Evolutionary conservation across 2,113 vertebrate genomes (phyloP), one percentile per base, ranked within the genome.

Genomic region (Triplophysa dalaica): DNA sequence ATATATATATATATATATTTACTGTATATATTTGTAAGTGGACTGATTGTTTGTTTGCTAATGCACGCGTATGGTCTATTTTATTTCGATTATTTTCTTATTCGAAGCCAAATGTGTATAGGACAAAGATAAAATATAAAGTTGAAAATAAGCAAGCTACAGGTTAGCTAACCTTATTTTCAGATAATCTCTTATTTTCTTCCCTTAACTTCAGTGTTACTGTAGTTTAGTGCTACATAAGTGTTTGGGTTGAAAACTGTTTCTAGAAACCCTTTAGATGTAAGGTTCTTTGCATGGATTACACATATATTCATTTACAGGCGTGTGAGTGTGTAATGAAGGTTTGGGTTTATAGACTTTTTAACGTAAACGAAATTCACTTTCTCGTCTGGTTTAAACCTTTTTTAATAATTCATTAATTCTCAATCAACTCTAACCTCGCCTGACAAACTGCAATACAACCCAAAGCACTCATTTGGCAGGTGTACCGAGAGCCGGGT

Each of bases 131-230:
- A 16, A 60, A 13, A 52, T 75, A 70, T 80, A 52, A 77, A 45
- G 21, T 66, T 38, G 82, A 50, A 78, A 78, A 62, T 52, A 45
- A 81, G 67, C 75, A 75, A 84, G 85, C 78, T 82, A 87, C 81
- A 83, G 81, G 75, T 72, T 85, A 81, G 83, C 78, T 54, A 41
- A 38, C 7, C 86, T 87, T 88, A 84, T 89, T 87, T 87, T 81
- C 43, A 79, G 50, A 5, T 10, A 11, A 29, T 29, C 13, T 41
- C 41, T 26, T 16, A 17, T 24, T 52, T 61, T 60, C 16, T 9
- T 29, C 72, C 64, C 50, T 19, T 50, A 54, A 48, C 56, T 60
- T 75, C 79, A 81, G 79, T 81, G 72, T 81, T 81, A 81, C 38
- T 67, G 65, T 60, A 77, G 17, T 65, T 16, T 79, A 81, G 58